A percentile compares a stretch with the other conserved stretches of the same genome.
Conservation (phyloP, 2,888 invertebrate genomes). For the Pseudanteris insignis region DNA sequence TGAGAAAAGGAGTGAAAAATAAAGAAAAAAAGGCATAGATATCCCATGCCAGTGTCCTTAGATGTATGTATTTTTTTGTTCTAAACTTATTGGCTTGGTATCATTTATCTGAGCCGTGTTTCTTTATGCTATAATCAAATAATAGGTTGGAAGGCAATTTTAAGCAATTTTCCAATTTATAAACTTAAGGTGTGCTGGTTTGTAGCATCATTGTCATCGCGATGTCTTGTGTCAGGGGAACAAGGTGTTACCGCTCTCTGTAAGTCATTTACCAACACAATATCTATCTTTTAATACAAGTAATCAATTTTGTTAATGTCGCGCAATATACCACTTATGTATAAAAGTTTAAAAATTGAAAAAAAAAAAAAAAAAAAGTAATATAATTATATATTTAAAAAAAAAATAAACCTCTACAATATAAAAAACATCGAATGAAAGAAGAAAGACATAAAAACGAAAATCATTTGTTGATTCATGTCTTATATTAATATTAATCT, state of each 20-base stretch:
- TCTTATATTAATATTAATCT: no score
- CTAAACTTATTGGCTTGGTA: conserved; percentile 46
- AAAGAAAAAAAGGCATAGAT: conserved; percentile 19
- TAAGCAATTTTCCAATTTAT: conserved; percentile 52
- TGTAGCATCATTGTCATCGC: conserved; percentile 66
- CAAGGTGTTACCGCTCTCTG: conserved; percentile 66
- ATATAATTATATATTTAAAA: no score
- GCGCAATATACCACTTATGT: conserved; percentile 9
- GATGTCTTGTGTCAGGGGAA: conserved; percentile 64
- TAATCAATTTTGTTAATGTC: conserved; percentile 47
- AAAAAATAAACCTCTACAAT: no score
- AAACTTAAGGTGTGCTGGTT: conserved; percentile 64
- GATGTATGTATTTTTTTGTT: conserved; percentile 62
- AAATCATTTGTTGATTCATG: no score
- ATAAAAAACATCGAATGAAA: no score
- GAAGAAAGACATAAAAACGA: no score
- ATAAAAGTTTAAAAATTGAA: conserved; percentile 7
- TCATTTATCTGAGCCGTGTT: conserved; percentile 7
- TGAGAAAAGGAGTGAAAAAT: conserved; percentile 19
- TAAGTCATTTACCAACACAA: conserved; percentile 64
- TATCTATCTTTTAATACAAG: conserved; percentile 61
- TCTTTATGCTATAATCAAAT: conserved; percentile 52
- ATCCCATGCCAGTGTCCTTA: conserved; percentile 55
- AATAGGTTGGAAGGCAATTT: conserved; percentile 59
- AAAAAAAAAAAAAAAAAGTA: background rate